Percentiles rank a stretch among this genome's conserved stretches.
These are phyloP conservation scores for Sebastes hubbsi DNA, from an alignment of 2,797 vertebrate genomes.

Conservation along the genomic window DNA sequence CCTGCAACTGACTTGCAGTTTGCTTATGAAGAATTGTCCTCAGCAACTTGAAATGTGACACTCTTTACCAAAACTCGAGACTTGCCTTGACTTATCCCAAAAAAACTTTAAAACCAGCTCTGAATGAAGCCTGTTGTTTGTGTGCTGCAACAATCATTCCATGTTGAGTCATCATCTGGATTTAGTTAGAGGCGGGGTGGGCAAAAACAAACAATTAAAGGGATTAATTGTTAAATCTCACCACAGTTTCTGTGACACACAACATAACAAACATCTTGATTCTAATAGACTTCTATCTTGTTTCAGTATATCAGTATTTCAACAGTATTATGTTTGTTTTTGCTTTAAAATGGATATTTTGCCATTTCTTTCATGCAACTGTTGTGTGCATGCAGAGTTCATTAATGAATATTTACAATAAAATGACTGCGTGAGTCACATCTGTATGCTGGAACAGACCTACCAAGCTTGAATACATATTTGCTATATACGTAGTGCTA, in stretches of 20 bases:
- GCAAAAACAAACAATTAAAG: not conserved
- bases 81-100: not conserved
- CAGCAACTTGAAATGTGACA: not conserved
- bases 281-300: not conserved
- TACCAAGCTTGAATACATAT: slow-evolving; percentile 20
- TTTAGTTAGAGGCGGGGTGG: not conserved
- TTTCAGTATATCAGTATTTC: not conserved
- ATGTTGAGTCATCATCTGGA: slow-evolving; percentile 3
- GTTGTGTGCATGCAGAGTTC: not conserved
- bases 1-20: not conserved
- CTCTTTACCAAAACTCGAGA: not conserved
- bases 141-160: not conserved
- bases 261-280: not conserved
- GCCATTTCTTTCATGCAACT: not conserved
- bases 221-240: not conserved
- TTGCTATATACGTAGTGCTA: slow-evolving; percentile 11
- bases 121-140: not conserved
- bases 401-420: not conserved
- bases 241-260: not conserved
- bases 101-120: not conserved
- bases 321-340: not conserved
- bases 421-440: slow-evolving; percentile 12
- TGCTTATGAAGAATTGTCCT: not conserved
- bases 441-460: slow-evolving; percentile 32
- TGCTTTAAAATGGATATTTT: not conserved